Evolutionary conservation across 2,113 vertebrate species (phyloP).

Genomic region (Theristicus caerulescens): DNA sequence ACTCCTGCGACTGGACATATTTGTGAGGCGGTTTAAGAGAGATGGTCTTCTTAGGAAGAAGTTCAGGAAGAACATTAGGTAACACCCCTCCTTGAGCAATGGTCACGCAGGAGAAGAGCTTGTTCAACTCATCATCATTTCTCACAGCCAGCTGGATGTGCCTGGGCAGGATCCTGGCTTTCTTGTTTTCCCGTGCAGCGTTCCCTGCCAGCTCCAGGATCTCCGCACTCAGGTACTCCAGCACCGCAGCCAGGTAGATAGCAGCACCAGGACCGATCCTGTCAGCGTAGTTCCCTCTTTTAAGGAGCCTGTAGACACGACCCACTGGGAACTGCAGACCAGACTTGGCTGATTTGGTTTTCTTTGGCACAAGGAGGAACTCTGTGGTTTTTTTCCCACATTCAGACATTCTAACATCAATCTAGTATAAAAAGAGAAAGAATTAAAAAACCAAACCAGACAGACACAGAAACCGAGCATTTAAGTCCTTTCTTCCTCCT

Average conservation of each 20-base stretch:
- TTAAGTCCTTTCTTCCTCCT: neutral
- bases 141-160: constrained; percentile 80
- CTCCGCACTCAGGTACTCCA: constrained; percentile 80
- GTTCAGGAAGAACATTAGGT: constrained; percentile 74
- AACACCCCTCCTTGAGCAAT: constrained; percentile 76
- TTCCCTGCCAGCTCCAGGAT: constrained; percentile 80
- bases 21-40: neutral
- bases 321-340: constrained; percentile 77
- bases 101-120: constrained; percentile 68
- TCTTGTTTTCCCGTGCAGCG: constrained; percentile 73
- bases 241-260: constrained; percentile 72
- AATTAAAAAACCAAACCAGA: neutral
- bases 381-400: constrained; percentile 48
- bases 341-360: constrained; percentile 54
- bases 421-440: neutral
- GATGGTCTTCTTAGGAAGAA: constrained; percentile 71
- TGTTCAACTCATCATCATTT: constrained; percentile 79
- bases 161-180: constrained; percentile 68
- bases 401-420: constrained; percentile 66
- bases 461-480: neutral
- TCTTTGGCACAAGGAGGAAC: neutral
- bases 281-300: constrained; percentile 53
- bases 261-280: constrained; percentile 64
- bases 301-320: constrained; percentile 71
- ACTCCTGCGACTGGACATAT: neutral